phyloP scores from a whole-genome alignment of 2,888 invertebrate genomes.

The Crematogaster levior region DNA sequence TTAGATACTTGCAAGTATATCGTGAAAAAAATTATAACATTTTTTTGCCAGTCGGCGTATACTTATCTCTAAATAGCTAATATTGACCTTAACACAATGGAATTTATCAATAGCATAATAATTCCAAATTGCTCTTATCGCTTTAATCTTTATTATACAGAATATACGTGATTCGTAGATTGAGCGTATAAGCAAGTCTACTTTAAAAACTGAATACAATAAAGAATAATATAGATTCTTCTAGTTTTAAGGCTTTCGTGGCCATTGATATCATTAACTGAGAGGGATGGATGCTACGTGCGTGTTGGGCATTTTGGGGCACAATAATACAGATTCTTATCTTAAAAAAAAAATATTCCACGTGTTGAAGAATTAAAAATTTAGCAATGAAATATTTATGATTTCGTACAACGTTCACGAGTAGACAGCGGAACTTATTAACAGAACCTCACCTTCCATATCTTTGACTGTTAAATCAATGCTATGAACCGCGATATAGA shows the following conservation, averaged over 20 bases:
- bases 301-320: too few species aligned
- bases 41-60: not conserved
- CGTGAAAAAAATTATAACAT: not conserved
- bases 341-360: too few species aligned
- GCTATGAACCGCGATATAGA: too few species aligned
- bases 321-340: too few species aligned
- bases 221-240: too few species aligned
- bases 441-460: not conserved
- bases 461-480: conserved; percentile 28
- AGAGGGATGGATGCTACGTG: too few species aligned
- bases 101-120: conserved; percentile 3
- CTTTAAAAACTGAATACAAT: not conserved
- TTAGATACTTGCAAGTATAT: conserved; percentile 14
- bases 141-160: not conserved
- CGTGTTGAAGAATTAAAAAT: not conserved
- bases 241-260: too few species aligned
- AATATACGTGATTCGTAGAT: not conserved
- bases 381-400: not conserved
- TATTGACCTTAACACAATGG: conserved; percentile 2
- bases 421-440: conserved; percentile 12
- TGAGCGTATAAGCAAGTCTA: not conserved
- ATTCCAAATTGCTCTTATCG: not conserved
- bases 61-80: not conserved
- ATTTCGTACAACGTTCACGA: not conserved
- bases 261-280: too few species aligned